phyloP scores from a whole-genome alignment of 53 echinoderm and acorn worm species.

The Patiria pectinifera region DNA sequence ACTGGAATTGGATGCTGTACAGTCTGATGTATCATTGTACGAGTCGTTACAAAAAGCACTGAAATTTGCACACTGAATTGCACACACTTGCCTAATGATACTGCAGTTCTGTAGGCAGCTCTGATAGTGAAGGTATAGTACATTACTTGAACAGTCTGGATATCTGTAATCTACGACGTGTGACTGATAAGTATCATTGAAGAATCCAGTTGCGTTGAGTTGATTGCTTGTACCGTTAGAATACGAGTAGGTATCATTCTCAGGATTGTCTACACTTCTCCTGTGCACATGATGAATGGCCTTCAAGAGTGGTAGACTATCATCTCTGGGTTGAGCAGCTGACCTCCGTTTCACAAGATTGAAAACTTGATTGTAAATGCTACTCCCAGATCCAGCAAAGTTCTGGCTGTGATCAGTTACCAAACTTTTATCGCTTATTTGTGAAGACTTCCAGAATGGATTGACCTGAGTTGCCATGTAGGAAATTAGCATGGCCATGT shows the following conservation, averaged over 20 bases:
- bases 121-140: conserved; percentile 5
- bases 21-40: neutral
- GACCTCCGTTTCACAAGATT: conserved; percentile 14
- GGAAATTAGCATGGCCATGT: too few species aligned
- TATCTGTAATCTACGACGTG: conserved; percentile 15
- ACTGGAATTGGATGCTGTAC: neutral
- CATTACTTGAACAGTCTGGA: conserved; percentile 28
- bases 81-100: neutral
- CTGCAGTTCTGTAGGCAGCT: conserved; percentile 35
- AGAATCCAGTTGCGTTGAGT: neutral
- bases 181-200: neutral
- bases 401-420: neutral
- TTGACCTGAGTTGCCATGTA: neutral
- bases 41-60: conserved; percentile 12
- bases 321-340: neutral
- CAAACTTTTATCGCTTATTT: neutral
- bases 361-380: neutral
- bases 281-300: neutral
- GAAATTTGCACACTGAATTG: conserved; percentile 22
- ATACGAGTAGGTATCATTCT: neutral
- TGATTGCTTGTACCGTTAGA: neutral
- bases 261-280: conserved; percentile 20
- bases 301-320: neutral
- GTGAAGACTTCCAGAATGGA: conserved; percentile 2
- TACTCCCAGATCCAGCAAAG: neutral